Evolutionary conservation across 1,140 invertebrate species (phyloP).

Genomic region (Branchinecta lynchi): DNA sequence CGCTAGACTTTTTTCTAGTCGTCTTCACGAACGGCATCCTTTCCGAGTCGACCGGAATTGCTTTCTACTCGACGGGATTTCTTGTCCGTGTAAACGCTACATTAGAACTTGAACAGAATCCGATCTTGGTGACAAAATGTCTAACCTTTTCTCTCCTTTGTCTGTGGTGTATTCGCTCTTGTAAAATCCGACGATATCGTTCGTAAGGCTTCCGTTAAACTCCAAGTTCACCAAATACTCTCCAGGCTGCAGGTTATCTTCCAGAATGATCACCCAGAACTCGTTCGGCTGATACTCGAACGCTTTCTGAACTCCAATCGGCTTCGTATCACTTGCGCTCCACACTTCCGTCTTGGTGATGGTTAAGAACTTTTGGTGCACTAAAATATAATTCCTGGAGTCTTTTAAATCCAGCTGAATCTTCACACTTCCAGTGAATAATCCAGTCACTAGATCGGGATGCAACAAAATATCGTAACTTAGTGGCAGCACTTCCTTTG

Average conservation of each 20-base stretch:
- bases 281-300: conserved; percentile 43
- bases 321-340: conserved; percentile 32
- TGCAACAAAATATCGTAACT: conserved; percentile 54
- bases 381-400: conserved; percentile 42
- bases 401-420: conserved; percentile 46
- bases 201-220: conserved; percentile 47
- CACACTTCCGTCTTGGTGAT: conserved; percentile 34
- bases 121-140: no score
- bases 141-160: conserved; percentile 41
- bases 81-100: no score
- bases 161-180: conserved; percentile 50
- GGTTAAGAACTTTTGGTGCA: conserved; percentile 50
- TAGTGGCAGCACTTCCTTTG: conserved; percentile 30
- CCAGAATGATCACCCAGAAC: conserved; percentile 45
- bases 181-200: conserved; percentile 59
- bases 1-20: no score
- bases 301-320: conserved; percentile 24
- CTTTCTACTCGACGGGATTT: no score
- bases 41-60: no score
- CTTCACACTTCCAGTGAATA: conserved; percentile 50
- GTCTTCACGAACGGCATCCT: no score
- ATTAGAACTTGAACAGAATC: no score
- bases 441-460: conserved; percentile 50
- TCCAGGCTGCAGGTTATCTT: conserved; percentile 37
- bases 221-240: conserved; percentile 45